These are phyloP conservation scores for Anser cygnoides DNA, from an alignment of 2,113 vertebrate species.

Conservation along the genomic window DNA sequence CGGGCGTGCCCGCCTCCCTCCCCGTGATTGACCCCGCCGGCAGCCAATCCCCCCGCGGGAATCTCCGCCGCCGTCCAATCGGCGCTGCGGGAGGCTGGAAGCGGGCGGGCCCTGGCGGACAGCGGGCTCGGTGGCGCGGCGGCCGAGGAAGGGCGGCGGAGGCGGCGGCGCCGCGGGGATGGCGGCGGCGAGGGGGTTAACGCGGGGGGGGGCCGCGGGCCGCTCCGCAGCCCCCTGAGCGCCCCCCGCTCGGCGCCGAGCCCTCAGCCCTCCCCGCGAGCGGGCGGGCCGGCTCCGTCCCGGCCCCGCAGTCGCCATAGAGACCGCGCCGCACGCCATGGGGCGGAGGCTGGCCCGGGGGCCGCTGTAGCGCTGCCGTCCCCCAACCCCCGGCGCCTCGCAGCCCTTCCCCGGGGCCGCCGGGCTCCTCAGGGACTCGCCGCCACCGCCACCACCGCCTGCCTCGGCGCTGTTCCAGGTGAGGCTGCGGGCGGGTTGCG, in stretches of 20 bases:
- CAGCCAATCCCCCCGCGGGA: constrained; percentile 15
- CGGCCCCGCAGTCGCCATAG: constrained; percentile 51
- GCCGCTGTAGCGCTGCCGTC: background rate
- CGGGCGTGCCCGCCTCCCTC: constrained; percentile 37
- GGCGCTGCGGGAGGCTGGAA: background rate
- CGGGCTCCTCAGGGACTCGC: background rate
- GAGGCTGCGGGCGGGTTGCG: background rate
- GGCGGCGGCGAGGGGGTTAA: constrained; percentile 52
- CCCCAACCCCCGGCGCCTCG: background rate
- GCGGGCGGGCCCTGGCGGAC: constrained; percentile 56
- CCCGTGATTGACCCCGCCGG: background rate
- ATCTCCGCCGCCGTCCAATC: constrained; percentile 55
- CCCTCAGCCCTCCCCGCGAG: background rate
- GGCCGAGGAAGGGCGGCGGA: constrained; percentile 22
- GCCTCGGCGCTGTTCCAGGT: constrained; percentile 20
- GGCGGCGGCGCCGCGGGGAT: constrained; percentile 17
- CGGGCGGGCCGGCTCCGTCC: background rate
- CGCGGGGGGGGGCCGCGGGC: background rate
- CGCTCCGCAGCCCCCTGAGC: background rate
- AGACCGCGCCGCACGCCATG: constrained; percentile 42
- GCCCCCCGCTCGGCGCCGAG: background rate
- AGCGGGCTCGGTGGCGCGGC: constrained; percentile 18
- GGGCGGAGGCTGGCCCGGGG: background rate
- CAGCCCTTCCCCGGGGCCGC: no score
- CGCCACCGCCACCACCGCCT: no score